A percentile compares a stretch with the other conserved stretches of the same genome.
These are phyloP conservation scores for Phrynocephalus vlangalii DNA, from an alignment of 2,797 vertebrate genomes.

Conservation along the genomic window DNA sequence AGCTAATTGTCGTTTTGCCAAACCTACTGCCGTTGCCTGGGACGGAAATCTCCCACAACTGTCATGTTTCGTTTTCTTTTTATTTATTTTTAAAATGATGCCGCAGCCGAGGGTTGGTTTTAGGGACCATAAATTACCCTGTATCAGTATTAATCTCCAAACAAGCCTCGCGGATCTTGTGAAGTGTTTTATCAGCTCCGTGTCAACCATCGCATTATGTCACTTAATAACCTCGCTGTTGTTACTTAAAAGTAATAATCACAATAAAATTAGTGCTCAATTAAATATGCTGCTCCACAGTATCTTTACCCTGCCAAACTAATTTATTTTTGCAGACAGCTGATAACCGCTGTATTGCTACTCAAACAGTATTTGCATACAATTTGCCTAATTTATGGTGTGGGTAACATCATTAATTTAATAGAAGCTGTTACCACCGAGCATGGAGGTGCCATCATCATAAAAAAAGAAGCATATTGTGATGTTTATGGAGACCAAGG, in stretches of 20 bases:
- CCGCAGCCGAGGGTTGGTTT: constrained; percentile 68
- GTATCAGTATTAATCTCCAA: constrained; percentile 73
- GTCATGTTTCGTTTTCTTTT: constrained; percentile 62
- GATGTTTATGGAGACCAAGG: constrained; percentile 61
- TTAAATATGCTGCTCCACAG: constrained; percentile 66
- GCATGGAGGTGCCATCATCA: constrained; percentile 71
- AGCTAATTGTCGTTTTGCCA: constrained; percentile 68
- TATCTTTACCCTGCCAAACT: constrained; percentile 70
- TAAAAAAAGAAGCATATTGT: constrained; percentile 54
- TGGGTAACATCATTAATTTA: constrained; percentile 76
- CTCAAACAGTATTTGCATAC: constrained; percentile 77
- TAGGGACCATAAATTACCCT: constrained; percentile 64
- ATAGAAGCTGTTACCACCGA: constrained; percentile 70
- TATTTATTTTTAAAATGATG: constrained; percentile 41
- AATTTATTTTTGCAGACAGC: constrained; percentile 77
- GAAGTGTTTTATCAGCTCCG: constrained; percentile 68
- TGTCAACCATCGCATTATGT: constrained; percentile 61
- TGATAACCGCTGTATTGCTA: constrained; percentile 72
- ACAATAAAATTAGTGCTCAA: constrained; percentile 73
- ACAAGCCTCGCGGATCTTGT: constrained; percentile 56
- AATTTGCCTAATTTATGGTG: constrained; percentile 77
- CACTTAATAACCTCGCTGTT: constrained; percentile 67
- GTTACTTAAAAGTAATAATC: constrained; percentile 78
- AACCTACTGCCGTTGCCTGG: constrained; percentile 40
- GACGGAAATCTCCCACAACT: constrained; percentile 72